Percentiles rank a stretch among this genome's conserved stretches.
Conservation (phyloP, 2,797 vertebrate genomes). For the Stomatorhinus walkeri region DNA sequence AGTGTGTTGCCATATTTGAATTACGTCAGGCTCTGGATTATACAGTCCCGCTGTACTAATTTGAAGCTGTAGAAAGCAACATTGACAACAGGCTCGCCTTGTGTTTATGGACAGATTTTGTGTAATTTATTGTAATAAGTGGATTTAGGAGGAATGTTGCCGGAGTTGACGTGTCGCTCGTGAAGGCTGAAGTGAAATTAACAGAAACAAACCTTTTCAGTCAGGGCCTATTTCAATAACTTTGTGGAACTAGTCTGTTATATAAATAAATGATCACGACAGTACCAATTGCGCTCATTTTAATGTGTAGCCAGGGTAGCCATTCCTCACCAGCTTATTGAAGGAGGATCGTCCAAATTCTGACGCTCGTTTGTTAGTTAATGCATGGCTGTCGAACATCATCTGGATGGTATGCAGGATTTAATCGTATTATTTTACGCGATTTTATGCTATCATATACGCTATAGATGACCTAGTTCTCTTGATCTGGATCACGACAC, state of each 20-base stretch:
- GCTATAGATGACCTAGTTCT: conserved; percentile 61
- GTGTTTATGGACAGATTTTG: background rate
- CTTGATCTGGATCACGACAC: conserved; percentile 51
- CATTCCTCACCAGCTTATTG: background rate
- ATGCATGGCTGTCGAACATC: background rate
- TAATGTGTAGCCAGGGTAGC: background rate
- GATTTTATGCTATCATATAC: conserved; percentile 31
- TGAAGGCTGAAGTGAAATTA: background rate
- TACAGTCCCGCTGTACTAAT: conserved; percentile 34
- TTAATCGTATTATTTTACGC: background rate
- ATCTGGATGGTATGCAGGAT: background rate
- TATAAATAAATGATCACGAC: background rate
- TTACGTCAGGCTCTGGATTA: conserved; percentile 64
- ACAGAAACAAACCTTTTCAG: background rate
- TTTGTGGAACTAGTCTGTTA: background rate
- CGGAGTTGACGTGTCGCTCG: background rate
- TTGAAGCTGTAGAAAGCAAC: background rate
- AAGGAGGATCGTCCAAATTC: background rate
- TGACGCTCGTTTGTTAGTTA: background rate
- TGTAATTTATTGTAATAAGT: background rate
- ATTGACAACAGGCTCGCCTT: background rate
- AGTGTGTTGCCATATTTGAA: conserved; percentile 68
- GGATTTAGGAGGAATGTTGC: background rate
- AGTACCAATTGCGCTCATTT: background rate
- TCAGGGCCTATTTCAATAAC: background rate